A percentile compares a stretch with the other conserved stretches of the same genome.
phyloP scores from a whole-genome alignment of 2,888 invertebrate genomes.

The Allygus modestus region DNA sequence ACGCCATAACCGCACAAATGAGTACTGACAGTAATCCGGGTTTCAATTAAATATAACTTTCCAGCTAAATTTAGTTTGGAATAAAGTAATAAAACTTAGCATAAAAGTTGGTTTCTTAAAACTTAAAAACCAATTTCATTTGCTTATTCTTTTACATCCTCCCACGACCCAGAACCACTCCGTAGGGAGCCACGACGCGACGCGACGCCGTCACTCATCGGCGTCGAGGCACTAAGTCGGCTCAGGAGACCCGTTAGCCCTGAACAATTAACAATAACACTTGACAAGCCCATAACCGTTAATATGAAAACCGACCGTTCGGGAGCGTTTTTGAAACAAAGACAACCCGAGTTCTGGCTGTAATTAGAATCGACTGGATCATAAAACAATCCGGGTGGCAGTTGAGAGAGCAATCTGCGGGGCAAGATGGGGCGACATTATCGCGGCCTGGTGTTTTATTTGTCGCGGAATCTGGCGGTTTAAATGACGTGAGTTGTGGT shows the following conservation, averaged over 20 bases:
- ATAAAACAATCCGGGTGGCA: constrained; percentile 25
- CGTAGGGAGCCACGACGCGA: too few species aligned
- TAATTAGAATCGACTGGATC: constrained; percentile 55
- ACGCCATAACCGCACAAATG: too few species aligned
- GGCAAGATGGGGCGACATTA: constrained; percentile 47
- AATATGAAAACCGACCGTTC: constrained; percentile 4
- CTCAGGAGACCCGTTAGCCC: constrained; percentile 25
- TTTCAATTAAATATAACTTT: too few species aligned
- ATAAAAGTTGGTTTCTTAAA: too few species aligned
- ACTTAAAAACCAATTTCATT: neutral
- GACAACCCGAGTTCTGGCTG: constrained; percentile 18
- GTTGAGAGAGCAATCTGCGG: neutral
- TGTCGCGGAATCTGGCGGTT: neutral
- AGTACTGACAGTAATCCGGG: too few species aligned
- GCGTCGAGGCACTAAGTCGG: neutral
- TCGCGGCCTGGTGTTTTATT: constrained; percentile 6
- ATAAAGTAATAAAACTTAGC: too few species aligned
- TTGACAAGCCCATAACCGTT: constrained; percentile 49
- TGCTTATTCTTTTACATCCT: neutral
- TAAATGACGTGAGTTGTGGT: constrained; percentile 29
- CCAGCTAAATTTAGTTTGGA: too few species aligned
- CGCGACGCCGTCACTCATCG: neutral
- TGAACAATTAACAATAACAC: constrained; percentile 49
- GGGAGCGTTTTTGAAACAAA: constrained; percentile 48
- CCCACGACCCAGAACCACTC: too few species aligned